Evolutionary conservation across 2,888 invertebrate species (phyloP), one percentile per base, ranked within the genome.

Genomic region (Drosophila borealis): DNA sequence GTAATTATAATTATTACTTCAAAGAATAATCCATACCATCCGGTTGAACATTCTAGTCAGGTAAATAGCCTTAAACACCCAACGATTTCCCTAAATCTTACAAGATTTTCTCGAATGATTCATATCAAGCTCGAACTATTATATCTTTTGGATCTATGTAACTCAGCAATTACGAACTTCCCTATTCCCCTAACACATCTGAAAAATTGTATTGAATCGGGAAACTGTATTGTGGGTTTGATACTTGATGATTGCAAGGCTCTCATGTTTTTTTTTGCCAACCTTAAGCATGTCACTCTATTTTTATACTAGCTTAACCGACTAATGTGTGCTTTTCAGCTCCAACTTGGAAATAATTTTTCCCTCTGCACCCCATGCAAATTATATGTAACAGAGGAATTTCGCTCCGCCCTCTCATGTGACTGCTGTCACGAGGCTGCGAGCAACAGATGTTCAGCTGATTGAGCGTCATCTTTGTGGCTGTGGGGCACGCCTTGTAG

Each of bases 401-500:
- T 63, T 53, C 42, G 74, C 66, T 44, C 66, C 78, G 83, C 81
- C 78, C 63, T 54, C 66, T 65, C 54, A 44, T 82, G 86, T 78
- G 82, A 77, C 69, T 70, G 48, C 78, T 80, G 85, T 69, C 80
- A 59, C 64, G 70, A 56, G 61, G 65, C 70, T 54, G 60, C 61
- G 54, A 64, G 74, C 80, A 80, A 74, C 82, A 82, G 77, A 81
- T 86, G 86, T 81, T 71, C 51, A 56, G 59, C 78, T 80, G 87
- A 83, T 84, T 87, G 80, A 81, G 65, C 87, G 63, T 70, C 75
- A 72, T 72, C 67, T 72, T 60, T 80, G 71, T 61, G 70, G 71
- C 79, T 70, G 72, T 60, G 68, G 65, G 67, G 70, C 76, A 72
- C 74, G 80, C 74, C 74, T 78, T 80, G 75, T 71, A 75, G 63